Base-by-base conservation (phyloP, 2,797 vertebrate species). In the Clarias fuscus region DNA sequence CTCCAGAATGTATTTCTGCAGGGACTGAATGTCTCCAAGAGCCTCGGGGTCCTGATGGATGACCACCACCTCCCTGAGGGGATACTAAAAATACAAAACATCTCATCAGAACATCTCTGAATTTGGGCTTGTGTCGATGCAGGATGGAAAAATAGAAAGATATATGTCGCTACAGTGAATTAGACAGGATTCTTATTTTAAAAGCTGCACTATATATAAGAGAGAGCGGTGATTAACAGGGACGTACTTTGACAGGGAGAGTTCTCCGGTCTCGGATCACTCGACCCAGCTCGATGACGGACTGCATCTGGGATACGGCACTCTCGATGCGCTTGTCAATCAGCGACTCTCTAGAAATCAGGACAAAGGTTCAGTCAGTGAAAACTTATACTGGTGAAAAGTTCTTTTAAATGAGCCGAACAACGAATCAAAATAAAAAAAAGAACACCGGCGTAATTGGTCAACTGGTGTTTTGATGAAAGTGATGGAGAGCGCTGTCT, bases 201-300 rank as follows among this genome's bases (percentile, higher is more conserved):
- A 82, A 68, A 56, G 43, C 24, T 14, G 43, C 80, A 68, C 64
- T 67, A 82, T 82, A 53, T 56, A 68, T 48, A 82, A 82, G n/a
- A 65, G 37, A 17, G n/a, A 81, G 24, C 40, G 3, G 64, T 68
- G 64, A 82, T 68, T 82, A 70, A 86, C 67, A 58, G 37, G 33
- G 77, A 73, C 79, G 89, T 89, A 99, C 98, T 96, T 99, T 99
- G 90, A 99, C 95, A 14, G 98, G 98, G 88, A 99, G 95, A 10
- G 97, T 98, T 94, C 96, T 99, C 84, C 98, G 95, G 94, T 99
- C 98, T 91, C 98, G 94, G 91, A 99, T 99, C 91, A 99, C 98
- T 89, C 98, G 94, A 37, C 98, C 98, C 87, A 99, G 96, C 92
- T 99, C 98, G 89, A 99, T 98, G 93, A 99, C 97, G 7, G 98